phyloP scores from a whole-genome alignment of 1,140 invertebrate species.

The Nasonia vitripennis region DNA sequence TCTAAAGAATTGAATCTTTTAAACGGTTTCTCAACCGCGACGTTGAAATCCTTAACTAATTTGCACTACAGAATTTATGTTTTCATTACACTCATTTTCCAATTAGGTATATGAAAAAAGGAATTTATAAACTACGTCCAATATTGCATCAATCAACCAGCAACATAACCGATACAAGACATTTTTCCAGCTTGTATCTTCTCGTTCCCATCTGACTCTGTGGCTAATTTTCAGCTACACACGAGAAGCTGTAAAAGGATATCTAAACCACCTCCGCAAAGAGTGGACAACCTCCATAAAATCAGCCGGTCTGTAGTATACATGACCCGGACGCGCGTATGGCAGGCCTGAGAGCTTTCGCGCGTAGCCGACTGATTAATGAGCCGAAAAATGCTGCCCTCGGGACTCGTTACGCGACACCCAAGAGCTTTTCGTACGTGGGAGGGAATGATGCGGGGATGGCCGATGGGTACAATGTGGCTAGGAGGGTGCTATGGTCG shows the following conservation, averaged over 20 bases:
- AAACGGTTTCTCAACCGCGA: background rate
- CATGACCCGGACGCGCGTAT: background rate
- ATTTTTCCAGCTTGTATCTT: too few relatives aligned
- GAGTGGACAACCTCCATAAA: background rate
- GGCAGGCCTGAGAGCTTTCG: constrained; percentile 26
- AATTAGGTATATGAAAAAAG: background rate
- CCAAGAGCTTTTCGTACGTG: background rate
- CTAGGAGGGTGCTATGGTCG: background rate
- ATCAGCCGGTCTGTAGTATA: background rate
- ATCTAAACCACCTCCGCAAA: background rate
- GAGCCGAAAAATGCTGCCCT: constrained; percentile 22
- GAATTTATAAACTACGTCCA: background rate
- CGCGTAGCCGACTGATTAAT: constrained; percentile 41
- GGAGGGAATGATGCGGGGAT: background rate
- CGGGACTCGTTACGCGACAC: constrained; percentile 16
- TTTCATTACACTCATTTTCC: background rate
- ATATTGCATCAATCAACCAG: too few relatives aligned
- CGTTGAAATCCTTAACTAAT: background rate
- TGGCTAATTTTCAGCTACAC: background rate
- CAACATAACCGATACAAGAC: too few relatives aligned
- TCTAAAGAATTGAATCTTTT: background rate
- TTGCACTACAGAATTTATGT: too few relatives aligned
- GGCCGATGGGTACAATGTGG: background rate
- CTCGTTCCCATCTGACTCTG: too few relatives aligned
- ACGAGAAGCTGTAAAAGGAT: background rate